phyloP scores from a whole-genome alignment of 2,888 invertebrate genomes.

The Sphinx pinastri region DNA sequence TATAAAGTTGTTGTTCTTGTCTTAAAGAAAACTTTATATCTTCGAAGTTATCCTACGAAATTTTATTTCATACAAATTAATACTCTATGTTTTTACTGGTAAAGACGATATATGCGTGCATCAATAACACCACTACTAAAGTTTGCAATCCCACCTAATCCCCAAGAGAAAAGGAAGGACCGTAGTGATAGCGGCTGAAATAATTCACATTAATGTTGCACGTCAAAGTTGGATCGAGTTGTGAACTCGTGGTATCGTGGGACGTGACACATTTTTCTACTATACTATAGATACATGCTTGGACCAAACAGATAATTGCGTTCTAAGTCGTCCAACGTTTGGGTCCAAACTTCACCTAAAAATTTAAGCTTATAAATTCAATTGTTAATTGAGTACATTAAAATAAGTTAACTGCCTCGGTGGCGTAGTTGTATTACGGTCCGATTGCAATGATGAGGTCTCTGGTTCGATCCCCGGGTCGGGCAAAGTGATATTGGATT shows the following conservation, averaged over 20 bases:
- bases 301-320: background rate
- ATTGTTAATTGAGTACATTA: no score
- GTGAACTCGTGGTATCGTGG: conserved; percentile 21
- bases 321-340: no score
- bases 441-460: no score
- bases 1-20: no score
- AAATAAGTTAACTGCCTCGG: no score
- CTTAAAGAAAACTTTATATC: background rate
- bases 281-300: background rate
- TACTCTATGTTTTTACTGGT: background rate
- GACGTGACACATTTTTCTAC: conserved; percentile 9
- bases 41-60: background rate
- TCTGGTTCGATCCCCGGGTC: no score
- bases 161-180: background rate
- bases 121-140: background rate
- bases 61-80: background rate
- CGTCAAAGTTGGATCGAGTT: conserved; percentile 33
- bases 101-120: background rate
- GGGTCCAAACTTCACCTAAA: no score
- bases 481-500: no score
- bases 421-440: no score
- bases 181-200: conserved; percentile 12
- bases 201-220: conserved; percentile 29
- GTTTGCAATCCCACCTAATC: conserved; percentile 18
- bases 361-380: no score